Evolutionary conservation across 2,888 invertebrate species (phyloP).

Genomic region (Fissipunctia ypsillon): DNA sequence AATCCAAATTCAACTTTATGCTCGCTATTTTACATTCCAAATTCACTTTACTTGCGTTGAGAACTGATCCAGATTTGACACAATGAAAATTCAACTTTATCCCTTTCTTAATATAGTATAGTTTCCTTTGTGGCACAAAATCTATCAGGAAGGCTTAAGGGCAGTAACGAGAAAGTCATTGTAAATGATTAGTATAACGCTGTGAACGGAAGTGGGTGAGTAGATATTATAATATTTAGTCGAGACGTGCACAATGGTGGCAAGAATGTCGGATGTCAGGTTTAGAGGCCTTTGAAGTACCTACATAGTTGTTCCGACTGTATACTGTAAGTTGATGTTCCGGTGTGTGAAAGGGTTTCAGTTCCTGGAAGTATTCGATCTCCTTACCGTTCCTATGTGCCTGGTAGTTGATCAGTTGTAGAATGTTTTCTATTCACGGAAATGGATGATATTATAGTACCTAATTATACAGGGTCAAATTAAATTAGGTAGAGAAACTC

Average conservation of each 20-base stretch:
- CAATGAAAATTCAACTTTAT: constrained; percentile 46
- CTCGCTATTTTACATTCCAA: fast-evolving
- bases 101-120: fast-evolving
- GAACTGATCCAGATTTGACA: background rate
- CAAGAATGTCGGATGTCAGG: constrained; percentile 74
- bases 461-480: too few relatives aligned
- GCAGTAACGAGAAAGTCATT: constrained; percentile 78
- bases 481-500: too few relatives aligned
- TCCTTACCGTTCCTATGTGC: background rate
- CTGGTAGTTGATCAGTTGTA: background rate
- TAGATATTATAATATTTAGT: constrained; percentile 73
- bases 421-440: too few relatives aligned
- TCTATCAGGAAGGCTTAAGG: constrained; percentile 71
- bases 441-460: too few relatives aligned
- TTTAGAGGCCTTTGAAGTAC: constrained; percentile 35
- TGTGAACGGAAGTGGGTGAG: constrained; percentile 82
- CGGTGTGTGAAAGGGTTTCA: constrained; percentile 10
- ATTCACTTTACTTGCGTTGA: background rate
- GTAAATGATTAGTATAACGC: constrained; percentile 79
- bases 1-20: constrained; percentile 18
- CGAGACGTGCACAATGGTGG: constrained; percentile 76
- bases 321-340: constrained; percentile 16
- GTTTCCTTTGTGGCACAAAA: background rate
- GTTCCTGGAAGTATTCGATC: constrained; percentile 27
- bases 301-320: constrained; percentile 26